A percentile compares a stretch with the other conserved stretches of the same genome.
Conservation (phyloP, 2,113 vertebrate species). For the Coreoperca whiteheadi region DNA sequence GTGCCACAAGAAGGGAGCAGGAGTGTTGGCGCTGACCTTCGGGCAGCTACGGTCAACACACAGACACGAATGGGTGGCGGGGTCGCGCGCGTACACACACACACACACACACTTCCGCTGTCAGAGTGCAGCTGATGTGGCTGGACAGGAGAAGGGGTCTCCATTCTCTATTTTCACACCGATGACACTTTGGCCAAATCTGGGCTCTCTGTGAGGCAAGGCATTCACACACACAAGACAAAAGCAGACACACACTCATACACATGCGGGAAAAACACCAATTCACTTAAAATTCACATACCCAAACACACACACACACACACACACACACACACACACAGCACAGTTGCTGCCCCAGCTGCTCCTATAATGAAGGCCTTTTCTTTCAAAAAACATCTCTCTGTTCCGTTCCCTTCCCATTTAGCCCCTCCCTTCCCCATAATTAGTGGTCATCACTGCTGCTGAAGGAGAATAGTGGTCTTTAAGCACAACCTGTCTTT, state of each 20-base stretch:
- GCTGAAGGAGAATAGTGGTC: constrained; percentile 78
- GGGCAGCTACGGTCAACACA: constrained; percentile 41
- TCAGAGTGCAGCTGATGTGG: constrained; percentile 52
- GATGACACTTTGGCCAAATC: constrained; percentile 69
- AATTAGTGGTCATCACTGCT: constrained; percentile 83
- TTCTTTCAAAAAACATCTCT: constrained; percentile 71
- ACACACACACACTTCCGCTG: constrained; percentile 26
- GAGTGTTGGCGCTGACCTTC: constrained; percentile 70
- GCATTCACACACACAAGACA: constrained; percentile 51
- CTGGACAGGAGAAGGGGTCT: constrained; percentile 62
- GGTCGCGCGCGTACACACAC: not conserved
- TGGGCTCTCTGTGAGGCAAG: constrained; percentile 24
- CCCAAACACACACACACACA: constrained; percentile 53
- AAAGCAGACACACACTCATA: constrained; percentile 58
- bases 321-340: constrained; percentile 39
- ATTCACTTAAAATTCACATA: constrained; percentile 54
- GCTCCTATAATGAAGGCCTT: constrained; percentile 78
- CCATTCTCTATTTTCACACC: constrained; percentile 70
- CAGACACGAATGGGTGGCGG: constrained; percentile 31
- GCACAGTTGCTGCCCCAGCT: constrained; percentile 69
- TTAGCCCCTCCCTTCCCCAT: constrained; percentile 67
- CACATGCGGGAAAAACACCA: constrained; percentile 47
- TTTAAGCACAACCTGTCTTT: constrained; percentile 83
- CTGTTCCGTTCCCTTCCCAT: constrained; percentile 44
- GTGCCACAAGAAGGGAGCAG: constrained; percentile 57